These are phyloP conservation scores for Macquaria australasica DNA, from an alignment of 2,113 vertebrate genomes.

Conservation along the genomic window DNA sequence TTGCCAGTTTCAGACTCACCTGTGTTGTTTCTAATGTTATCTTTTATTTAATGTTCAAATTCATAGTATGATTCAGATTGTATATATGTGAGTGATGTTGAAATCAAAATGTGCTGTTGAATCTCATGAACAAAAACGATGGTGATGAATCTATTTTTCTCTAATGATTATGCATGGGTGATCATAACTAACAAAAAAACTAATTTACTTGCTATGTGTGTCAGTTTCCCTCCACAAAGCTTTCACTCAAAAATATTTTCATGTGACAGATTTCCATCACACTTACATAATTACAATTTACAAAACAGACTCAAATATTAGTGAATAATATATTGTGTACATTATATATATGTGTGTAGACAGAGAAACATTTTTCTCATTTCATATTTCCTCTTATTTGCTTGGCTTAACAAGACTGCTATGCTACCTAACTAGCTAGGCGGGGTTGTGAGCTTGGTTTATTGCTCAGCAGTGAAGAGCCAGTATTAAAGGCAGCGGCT, in stretches of 20 bases:
- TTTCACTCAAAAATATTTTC: neutral
- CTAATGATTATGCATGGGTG: neutral
- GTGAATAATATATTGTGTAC: too few species aligned
- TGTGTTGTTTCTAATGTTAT: neutral
- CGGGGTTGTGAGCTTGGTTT: too few species aligned
- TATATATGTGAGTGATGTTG: neutral
- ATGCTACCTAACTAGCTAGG: too few species aligned
- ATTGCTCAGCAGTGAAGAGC: too few species aligned
- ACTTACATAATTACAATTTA: too few species aligned
- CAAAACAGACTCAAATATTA: too few species aligned
- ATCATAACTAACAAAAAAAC: neutral
- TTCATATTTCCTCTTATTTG: too few species aligned
- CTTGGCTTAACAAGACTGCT: too few species aligned
- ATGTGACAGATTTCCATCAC: too few species aligned
- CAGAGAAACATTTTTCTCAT: too few species aligned
- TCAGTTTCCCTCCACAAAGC: neutral
- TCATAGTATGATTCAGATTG: neutral
- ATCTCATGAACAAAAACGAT: neutral
- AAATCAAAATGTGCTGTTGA: neutral
- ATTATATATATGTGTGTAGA: too few species aligned
- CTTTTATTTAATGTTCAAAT: neutral
- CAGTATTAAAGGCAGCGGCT: too few species aligned
- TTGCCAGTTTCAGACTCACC: neutral
- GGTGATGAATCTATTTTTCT: neutral
- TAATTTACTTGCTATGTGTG: neutral